Evolutionary conservation across 1,140 invertebrate genomes (phyloP).

Genomic region (Chironomus tepperi): DNA sequence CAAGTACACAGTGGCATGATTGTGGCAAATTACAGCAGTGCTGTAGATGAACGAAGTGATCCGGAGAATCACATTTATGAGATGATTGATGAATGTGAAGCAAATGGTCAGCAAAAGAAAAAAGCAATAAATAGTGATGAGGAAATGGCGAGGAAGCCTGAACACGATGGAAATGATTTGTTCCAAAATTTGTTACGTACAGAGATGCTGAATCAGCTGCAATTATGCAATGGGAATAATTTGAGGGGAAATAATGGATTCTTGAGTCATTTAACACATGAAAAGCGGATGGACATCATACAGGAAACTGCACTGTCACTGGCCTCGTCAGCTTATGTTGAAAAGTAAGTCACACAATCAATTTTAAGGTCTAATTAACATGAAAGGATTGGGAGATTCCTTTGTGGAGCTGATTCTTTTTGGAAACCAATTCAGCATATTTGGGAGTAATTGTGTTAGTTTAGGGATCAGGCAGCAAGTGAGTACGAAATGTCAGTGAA

Average conservation of each 20-base stretch:
- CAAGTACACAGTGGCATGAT: not conserved
- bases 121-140: not conserved
- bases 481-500: no score
- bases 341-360: not conserved
- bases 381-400: no score
- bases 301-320: not conserved
- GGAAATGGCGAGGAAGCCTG: not conserved
- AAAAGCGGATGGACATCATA: not conserved
- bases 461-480: no score
- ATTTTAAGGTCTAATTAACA: no score
- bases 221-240: not conserved
- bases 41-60: not conserved
- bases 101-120: not conserved
- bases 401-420: no score
- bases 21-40: not conserved
- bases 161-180: not conserved
- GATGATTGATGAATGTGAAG: constrained; percentile 20
- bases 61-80: constrained; percentile 20
- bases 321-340: not conserved
- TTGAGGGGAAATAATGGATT: not conserved
- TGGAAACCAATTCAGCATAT: no score
- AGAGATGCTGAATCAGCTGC: constrained; percentile 19
- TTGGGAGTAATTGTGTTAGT: no score
- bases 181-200: constrained; percentile 16
- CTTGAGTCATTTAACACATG: constrained; percentile 19